These are phyloP conservation scores for Strix uralensis DNA, from an alignment of 2,113 vertebrate genomes.

Conservation along the genomic window DNA sequence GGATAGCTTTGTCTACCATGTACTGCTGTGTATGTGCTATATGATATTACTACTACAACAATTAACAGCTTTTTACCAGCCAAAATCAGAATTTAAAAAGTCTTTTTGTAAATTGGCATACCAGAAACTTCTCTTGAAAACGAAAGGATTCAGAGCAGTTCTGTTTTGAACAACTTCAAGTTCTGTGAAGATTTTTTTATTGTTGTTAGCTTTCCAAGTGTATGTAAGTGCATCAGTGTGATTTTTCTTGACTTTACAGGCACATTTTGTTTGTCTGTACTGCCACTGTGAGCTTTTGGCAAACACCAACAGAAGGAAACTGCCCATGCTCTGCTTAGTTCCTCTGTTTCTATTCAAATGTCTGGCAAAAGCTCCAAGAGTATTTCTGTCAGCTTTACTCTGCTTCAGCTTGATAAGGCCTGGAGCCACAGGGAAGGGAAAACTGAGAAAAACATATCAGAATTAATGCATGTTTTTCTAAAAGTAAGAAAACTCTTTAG, in stretches of 20 bases:
- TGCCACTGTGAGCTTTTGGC: constrained; percentile 38
- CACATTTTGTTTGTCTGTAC: constrained; percentile 20
- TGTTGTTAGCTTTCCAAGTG: constrained; percentile 19
- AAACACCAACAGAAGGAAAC: constrained; percentile 15
- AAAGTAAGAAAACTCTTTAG: neutral
- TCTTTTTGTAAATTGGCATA: neutral
- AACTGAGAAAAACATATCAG: neutral
- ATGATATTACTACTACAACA: neutral
- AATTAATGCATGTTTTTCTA: neutral
- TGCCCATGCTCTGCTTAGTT: constrained; percentile 23
- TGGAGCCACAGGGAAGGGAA: neutral
- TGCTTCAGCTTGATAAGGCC: constrained; percentile 24
- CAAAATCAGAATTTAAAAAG: neutral
- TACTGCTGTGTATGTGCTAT: neutral
- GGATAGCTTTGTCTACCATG: neutral
- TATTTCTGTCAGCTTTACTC: constrained; percentile 18
- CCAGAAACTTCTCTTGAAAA: neutral
- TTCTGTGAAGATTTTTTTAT: neutral
- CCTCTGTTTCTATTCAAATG: constrained; percentile 41
- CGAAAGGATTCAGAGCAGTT: neutral
- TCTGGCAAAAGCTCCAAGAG: constrained; percentile 23
- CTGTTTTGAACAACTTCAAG: neutral
- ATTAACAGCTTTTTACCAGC: neutral
- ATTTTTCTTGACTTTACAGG: constrained; percentile 11
- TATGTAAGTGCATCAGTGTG: neutral